Percentiles rank a stretch among this genome's conserved stretches.
These are phyloP conservation scores for Chamaetylas fuelleborni DNA, from an alignment of 2,113 vertebrate genomes.

Conservation along the genomic window DNA sequence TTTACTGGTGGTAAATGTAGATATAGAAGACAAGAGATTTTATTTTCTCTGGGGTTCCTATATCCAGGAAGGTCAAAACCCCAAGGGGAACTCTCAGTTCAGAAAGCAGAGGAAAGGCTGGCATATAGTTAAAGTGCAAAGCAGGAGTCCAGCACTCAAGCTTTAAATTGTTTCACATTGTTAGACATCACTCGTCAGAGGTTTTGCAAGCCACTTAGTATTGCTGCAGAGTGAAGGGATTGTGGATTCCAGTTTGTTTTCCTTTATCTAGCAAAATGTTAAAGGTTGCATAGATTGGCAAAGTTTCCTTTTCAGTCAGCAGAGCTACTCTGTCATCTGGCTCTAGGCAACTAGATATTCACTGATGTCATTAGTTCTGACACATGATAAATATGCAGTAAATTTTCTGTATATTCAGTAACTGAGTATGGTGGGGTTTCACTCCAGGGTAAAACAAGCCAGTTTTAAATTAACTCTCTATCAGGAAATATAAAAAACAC, in stretches of 20 bases:
- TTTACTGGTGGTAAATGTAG: background rate
- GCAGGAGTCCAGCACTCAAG: background rate
- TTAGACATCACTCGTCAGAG: background rate
- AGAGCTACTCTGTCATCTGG: background rate
- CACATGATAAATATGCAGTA: background rate
- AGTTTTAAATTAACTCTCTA: background rate
- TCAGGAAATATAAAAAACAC: background rate
- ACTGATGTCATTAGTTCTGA: conserved; percentile 5
- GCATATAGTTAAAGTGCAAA: background rate
- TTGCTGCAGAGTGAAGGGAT: background rate
- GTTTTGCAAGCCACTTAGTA: background rate
- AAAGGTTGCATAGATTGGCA: background rate
- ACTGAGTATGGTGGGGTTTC: background rate
- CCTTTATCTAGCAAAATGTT: background rate
- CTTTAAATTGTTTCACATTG: background rate
- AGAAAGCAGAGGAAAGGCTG: background rate
- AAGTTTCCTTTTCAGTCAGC: background rate
- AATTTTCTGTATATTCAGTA: conserved; percentile 8
- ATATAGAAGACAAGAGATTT: background rate
- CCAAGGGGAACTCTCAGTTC: background rate
- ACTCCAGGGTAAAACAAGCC: background rate
- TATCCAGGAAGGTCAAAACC: background rate
- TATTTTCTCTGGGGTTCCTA: background rate
- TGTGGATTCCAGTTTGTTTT: background rate
- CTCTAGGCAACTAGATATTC: background rate